These are phyloP conservation scores for Thalassarche chlororhynchos DNA, from an alignment of 2,113 vertebrate species.

Conservation along the genomic window DNA sequence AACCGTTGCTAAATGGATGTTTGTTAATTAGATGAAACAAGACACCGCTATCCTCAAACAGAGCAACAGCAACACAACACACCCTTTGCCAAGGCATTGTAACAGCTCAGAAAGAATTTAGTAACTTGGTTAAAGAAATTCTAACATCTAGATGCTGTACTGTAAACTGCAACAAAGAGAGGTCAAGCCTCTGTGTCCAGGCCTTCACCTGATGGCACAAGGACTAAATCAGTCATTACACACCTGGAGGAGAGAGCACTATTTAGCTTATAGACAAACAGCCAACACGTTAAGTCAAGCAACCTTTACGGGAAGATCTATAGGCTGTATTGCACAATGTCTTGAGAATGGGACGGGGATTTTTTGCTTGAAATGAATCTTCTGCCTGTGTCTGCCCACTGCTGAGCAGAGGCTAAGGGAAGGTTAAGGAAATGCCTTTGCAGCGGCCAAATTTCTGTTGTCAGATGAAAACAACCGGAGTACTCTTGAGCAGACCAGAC, in stretches of 20 bases:
- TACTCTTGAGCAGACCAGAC: not conserved
- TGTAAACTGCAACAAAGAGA: not conserved
- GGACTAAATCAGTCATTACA: not conserved
- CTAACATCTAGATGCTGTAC: not conserved
- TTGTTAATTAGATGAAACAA: not conserved
- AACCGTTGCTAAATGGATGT: not conserved
- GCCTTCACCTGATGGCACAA: not conserved
- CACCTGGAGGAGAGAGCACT: not conserved
- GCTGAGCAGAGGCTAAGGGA: conserved; percentile 25
- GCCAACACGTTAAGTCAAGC: not conserved
- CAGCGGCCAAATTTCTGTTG: not conserved
- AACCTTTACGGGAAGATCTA: not conserved
- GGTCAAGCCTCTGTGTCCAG: not conserved
- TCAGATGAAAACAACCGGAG: not conserved
- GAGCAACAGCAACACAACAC: not conserved
- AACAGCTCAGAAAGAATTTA: not conserved
- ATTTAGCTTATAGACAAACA: not conserved
- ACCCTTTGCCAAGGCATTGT: not conserved
- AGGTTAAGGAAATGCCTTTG: conserved; percentile 34
- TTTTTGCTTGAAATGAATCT: conserved; percentile 5
- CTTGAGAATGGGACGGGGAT: not conserved
- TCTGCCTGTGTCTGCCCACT: not conserved
- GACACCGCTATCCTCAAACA: not conserved
- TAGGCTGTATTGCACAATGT: not conserved
- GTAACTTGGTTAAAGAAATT: not conserved